Evolutionary conservation across 1,140 invertebrate species (phyloP).

Genomic region (Lepidurus couesii): DNA sequence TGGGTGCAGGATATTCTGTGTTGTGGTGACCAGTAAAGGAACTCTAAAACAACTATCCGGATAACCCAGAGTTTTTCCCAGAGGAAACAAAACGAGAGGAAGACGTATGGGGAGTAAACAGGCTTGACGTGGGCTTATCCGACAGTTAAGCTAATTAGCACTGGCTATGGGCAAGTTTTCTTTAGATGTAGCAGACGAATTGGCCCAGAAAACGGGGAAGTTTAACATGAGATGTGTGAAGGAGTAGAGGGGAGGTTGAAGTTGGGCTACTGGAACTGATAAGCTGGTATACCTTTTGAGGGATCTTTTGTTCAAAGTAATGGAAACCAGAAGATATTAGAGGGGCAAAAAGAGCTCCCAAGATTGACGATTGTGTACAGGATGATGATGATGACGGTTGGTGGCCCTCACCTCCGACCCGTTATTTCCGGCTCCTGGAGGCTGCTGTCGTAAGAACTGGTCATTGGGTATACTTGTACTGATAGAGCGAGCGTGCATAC

Average conservation of each 20-base stretch:
- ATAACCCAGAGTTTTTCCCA: no score
- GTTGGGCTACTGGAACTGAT: background rate
- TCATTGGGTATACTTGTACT: no score
- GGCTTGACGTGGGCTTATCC: background rate
- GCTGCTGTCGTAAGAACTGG: background rate
- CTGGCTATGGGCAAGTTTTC: background rate
- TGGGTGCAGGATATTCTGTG: background rate
- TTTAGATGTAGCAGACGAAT: background rate
- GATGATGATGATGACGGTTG: background rate
- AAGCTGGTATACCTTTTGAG: background rate
- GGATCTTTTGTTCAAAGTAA: no score
- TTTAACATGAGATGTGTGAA: no score
- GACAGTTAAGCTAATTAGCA: background rate
- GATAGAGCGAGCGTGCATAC: no score
- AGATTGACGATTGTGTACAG: background rate
- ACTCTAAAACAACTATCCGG: background rate
- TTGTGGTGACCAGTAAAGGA: background rate
- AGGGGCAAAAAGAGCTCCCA: background rate
- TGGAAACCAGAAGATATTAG: background rate
- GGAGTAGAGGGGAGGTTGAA: background rate
- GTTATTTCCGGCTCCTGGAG: background rate
- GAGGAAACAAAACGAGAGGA: background rate
- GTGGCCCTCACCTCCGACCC: constrained; percentile 1
- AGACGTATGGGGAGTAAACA: constrained; percentile 18
- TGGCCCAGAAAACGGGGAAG: background rate